Evolutionary conservation across 2,113 vertebrate genomes (phyloP), one percentile per base, ranked within the genome.

Genomic region (Mus spicilegus): DNA sequence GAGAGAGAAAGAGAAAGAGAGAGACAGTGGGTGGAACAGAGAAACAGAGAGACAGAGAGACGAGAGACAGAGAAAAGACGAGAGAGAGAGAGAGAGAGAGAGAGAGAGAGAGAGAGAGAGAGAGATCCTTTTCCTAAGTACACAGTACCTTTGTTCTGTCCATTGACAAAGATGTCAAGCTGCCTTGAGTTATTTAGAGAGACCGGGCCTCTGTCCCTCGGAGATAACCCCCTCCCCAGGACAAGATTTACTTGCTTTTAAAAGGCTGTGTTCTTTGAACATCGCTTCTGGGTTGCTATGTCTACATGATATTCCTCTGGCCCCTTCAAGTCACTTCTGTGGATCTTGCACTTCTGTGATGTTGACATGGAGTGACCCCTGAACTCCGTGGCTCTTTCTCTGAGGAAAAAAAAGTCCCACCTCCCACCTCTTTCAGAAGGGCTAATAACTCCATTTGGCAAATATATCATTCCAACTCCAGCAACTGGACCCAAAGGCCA

Each of bases 111-210:
- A 33, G 5, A 26, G 33, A n/a, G 19, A n/a, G 10, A 56, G 54
- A 13, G 11, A 51, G 96, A 97, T 97, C 96, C 97, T 98, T 95
- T 95, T 94, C 93, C 93, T 95, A 92, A 97, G 93, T 61, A 26
- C 87, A 94, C 87, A 98, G 63, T 81, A 96, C 96, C 94, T 95
- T 92, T 96, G 94, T 96, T 97, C 92, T 94, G 69, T 94, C 92
- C 97, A 96, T 97, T 96, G 97, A 96, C 46, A 65, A 95, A 98
- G 98, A 98, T 98, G 97, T 97, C 97, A 98, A 91, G 95, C 98
- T 98, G 97, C 97, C 97, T 95, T 90, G 70, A 95, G 91, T 81
- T 97, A 97, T 94, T 97, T 97, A 98, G 92, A 97, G 96, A 98
- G 98, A 98, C 98, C 33, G 24, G 36, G 30, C 98, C 96, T 98